Evolutionary conservation across 2,888 invertebrate species (phyloP), one percentile per base, ranked within the genome.

Genomic region (Stenchaetothrips biformis): DNA sequence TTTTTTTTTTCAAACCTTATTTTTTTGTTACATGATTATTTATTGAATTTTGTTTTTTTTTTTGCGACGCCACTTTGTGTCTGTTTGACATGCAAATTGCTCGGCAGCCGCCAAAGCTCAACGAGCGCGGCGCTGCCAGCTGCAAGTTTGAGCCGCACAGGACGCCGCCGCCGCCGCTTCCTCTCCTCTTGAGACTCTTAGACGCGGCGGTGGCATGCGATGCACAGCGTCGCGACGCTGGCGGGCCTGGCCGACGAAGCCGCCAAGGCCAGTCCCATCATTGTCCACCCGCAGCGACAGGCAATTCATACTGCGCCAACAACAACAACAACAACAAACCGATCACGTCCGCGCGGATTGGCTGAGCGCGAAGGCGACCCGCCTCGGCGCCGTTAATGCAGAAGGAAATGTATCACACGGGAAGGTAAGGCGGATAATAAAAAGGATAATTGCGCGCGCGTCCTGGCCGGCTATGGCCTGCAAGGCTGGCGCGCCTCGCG

Each of bases 211-310:
- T 13, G 53, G 16, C 53, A 53, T 53, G 53, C 53, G 16, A 16
- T 13, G 53, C 16, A 16, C 11, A 59, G 59, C 59, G 18, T 18
- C 59, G 59, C 59, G 59, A 59, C 59, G 59, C n/a, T n/a, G n/a
- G n/a, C 59, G 53, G 9, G 53, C 53, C 13, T 1, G 16, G 53
- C 37, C 37, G 37, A 37, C 37, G 53, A 53, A 1, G 53, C 9
- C 53, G 53, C 67, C 67, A 74, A 74, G 67, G 67, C 8, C 67
- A 74, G 8, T 74, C 67, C 25, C 67, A 74, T 74, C 25, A 74
- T 74, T 74, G 67, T 74, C 21, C 7, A 18, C 25, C 67, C 67
- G 67, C 21, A 18, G 59, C 59, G 18, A 59, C 59, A 59, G 6
- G 59, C 37, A 37, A 37, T 37, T 37, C 59, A 59, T 59, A 59